Conservation (phyloP, 2,113 vertebrate genomes). For the Panthera leo region DNA sequence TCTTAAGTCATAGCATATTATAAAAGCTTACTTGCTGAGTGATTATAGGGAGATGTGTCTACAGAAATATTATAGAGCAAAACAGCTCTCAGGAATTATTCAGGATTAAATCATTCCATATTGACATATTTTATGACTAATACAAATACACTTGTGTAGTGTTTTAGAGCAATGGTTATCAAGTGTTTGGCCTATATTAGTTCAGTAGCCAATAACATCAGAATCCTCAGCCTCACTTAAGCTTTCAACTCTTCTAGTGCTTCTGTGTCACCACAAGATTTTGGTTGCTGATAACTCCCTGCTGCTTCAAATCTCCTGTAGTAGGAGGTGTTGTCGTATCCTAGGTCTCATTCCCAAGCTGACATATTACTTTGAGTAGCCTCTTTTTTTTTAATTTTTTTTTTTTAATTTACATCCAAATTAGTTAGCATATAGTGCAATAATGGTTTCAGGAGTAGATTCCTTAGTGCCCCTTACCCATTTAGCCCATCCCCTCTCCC, state of each 20-base stretch:
- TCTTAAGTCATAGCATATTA: background rate
- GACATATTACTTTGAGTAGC: background rate
- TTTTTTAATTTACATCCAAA: too few species aligned
- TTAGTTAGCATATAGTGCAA: too few species aligned
- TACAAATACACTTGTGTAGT: background rate
- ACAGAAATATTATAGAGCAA: background rate
- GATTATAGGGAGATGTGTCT: background rate
- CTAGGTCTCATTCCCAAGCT: background rate
- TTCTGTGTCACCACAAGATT: background rate
- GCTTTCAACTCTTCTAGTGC: background rate
- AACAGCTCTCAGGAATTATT: background rate
- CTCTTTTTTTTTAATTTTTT: too few species aligned
- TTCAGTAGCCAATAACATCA: background rate
- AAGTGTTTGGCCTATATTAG: background rate
- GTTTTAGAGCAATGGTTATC: background rate
- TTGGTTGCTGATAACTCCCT: background rate
- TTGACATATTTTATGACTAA: background rate
- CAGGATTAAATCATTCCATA: background rate
- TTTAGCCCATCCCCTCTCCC: too few species aligned
- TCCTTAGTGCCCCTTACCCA: too few species aligned
- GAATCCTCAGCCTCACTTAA: background rate
- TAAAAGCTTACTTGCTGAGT: background rate
- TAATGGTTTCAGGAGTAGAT: too few species aligned
- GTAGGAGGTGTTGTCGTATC: too few species aligned
- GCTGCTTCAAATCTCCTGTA: background rate